Evolutionary conservation across 23 tunicate genomes (phyloP), one percentile per base, ranked within the genome.

Genomic region (Oikopleura albicans): DNA sequence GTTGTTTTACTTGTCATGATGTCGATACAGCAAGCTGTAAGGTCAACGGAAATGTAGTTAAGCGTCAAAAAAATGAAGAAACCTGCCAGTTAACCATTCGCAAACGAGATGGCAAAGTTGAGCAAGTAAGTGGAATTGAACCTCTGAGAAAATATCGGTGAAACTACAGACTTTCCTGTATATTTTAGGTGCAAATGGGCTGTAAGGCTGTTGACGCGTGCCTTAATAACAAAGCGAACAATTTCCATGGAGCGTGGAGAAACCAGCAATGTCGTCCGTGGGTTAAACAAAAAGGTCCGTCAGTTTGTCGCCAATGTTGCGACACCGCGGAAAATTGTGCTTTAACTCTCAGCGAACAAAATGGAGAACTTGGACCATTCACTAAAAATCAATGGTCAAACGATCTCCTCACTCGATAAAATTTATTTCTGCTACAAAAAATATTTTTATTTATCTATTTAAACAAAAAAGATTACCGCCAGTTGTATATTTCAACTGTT

Each of bases 181-280:
- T 49, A 8, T 49, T 49, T 8, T 8, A 49, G 63, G 37, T 71
- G 4, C 79, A 71, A 29, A 29, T 29, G 27, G 79, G 79, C 79
- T 71, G 79, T 37, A 71, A 71, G 31, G 79, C 79, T 2, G 37
- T 71, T 4, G 79, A 71, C 37, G 79, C 79, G 4, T 71, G 79
- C 37, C 79, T 71, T 37, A 71, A 71, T 4, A 71, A 71, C 79
- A 71, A 71, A 29, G 31, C 37, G 4, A 27, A 71, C 33, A 71
- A 71, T 29, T 16, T 29, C 35, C 33, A 29, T 2, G 79, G 79
- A 16, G 4, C 36, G 33, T 71, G 37, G 36, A 71, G 35, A 29
- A 2, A 29, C 34, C 79, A 71, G 31, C 37, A 71, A 29, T 71
- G 79, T 37, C n/a, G n/a, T n/a, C n/a, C n/a, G n/a, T n/a, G n/a